phyloP scores from a whole-genome alignment of 1,140 invertebrate genomes.

The Lerema accius region DNA sequence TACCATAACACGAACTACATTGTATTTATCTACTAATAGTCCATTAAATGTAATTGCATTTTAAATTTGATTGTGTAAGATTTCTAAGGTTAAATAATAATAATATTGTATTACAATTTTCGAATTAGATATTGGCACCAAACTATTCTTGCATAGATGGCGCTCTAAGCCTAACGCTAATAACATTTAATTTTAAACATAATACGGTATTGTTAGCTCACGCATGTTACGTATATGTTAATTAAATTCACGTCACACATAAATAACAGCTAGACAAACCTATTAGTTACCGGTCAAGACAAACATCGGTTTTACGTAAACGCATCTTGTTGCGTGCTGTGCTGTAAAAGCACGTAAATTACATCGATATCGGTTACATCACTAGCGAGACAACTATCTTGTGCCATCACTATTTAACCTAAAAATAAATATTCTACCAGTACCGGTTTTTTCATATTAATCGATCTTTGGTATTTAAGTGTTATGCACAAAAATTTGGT shows the following conservation, averaged over 20 bases:
- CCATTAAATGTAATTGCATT: slow-evolving; percentile 1
- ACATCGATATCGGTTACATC: slow-evolving; percentile 23
- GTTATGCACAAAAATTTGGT: too few species aligned
- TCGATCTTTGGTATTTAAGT: too few species aligned
- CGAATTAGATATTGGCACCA: too few species aligned
- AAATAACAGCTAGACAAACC: slow-evolving; percentile 4
- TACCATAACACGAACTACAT: slow-evolving; percentile 19
- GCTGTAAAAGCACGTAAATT: slow-evolving; percentile 10
- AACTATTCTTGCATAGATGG: background rate
- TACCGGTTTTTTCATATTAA: too few species aligned
- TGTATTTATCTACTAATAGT: background rate
- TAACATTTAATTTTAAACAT: too few species aligned
- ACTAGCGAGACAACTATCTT: background rate
- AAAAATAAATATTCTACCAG: too few species aligned
- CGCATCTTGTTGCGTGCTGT: slow-evolving; percentile 19
- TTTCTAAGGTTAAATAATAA: too few species aligned
- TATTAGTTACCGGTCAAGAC: slow-evolving; percentile 18
- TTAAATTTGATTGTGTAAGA: background rate
- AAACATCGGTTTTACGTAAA: slow-evolving; percentile 19
- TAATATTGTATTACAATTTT: too few species aligned
- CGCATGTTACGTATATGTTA: too few species aligned
- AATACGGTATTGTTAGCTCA: too few species aligned
- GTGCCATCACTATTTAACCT: background rate
- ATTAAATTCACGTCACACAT: slow-evolving; percentile 17
- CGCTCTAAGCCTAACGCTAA: background rate